Evolutionary conservation across 2,888 invertebrate genomes (phyloP).

Genomic region (Corythucha ciliata): DNA sequence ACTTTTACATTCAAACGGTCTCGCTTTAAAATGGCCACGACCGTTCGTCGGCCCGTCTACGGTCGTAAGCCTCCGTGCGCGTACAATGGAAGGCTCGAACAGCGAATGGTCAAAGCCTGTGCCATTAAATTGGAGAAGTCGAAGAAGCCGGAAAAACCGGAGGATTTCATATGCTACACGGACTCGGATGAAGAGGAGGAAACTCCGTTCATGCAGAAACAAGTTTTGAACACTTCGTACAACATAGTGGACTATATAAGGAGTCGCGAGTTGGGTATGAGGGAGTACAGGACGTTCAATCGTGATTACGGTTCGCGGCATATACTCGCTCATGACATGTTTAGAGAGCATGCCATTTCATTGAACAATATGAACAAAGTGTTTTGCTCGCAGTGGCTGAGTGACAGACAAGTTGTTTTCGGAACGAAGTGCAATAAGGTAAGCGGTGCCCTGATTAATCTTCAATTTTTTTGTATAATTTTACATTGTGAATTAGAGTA

Average conservation of each 20-base stretch:
- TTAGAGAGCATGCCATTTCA: conserved; percentile 72
- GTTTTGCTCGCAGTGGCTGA: conserved; percentile 93
- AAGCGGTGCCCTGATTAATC: conserved; percentile 22
- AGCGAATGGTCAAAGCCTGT: conserved; percentile 58
- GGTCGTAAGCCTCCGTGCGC: conserved; percentile 73
- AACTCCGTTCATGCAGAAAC: conserved; percentile 52
- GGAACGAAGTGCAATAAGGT: conserved; percentile 97
- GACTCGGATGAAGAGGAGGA: conserved; percentile 82
- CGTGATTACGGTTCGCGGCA: conserved; percentile 76
- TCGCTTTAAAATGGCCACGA: conserved; percentile 55
- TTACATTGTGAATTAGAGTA: too few species aligned
- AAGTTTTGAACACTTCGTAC: conserved; percentile 66
- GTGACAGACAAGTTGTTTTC: conserved; percentile 87
- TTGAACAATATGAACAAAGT: conserved; percentile 80
- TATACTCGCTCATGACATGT: conserved; percentile 81
- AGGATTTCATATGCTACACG: conserved; percentile 82
- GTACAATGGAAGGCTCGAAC: conserved; percentile 59
- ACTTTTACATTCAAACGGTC: too few species aligned
- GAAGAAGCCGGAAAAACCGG: conserved; percentile 75
- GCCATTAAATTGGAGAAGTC: conserved; percentile 57
- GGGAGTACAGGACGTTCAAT: conserved; percentile 61
- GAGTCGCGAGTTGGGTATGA: conserved; percentile 62
- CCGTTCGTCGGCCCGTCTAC: conserved; percentile 58
- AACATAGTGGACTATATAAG: conserved; percentile 79
- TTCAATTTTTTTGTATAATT: neutral